A percentile compares a stretch with the other conserved stretches of the same genome.
Evolutionary conservation across 2,888 invertebrate species (phyloP).

Genomic region (Platycheirus rosarum): DNA sequence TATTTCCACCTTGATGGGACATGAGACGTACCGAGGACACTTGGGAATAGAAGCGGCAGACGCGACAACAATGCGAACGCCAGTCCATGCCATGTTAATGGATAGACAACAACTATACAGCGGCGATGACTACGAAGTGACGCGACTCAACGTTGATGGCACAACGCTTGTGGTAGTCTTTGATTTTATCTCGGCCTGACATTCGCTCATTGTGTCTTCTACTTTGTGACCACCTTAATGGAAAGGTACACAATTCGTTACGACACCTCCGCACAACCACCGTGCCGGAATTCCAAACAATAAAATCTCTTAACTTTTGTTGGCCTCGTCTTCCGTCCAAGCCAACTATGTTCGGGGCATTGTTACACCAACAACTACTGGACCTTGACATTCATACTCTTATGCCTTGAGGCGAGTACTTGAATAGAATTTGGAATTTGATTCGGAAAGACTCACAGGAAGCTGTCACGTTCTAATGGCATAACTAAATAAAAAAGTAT

Average conservation of each 20-base stretch:
- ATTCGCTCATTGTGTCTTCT: conserved; percentile 32
- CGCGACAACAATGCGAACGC: conserved; percentile 5
- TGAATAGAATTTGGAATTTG: not conserved
- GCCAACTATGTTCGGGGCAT: not conserved
- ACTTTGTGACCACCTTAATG: not conserved
- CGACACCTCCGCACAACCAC: conserved; percentile 45
- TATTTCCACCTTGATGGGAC: conserved; percentile 42
- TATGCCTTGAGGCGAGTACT: not conserved
- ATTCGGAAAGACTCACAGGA: conserved; percentile 1
- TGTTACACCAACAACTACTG: conserved; percentile 5
- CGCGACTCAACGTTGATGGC: not conserved
- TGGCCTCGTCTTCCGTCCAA: not conserved
- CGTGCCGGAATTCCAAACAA: conserved; percentile 17
- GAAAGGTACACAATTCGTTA: conserved; percentile 42
- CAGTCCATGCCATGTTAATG: conserved; percentile 33
- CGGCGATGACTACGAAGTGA: not conserved
- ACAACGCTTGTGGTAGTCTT: conserved; percentile 18
- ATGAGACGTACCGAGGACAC: conserved; percentile 49
- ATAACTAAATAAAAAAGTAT: not conserved
- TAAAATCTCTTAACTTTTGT: conserved; percentile 14
- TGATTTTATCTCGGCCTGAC: conserved; percentile 48
- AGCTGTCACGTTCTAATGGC: conserved; percentile 20
- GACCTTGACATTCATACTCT: conserved; percentile 25
- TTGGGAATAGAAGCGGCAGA: conserved; percentile 6
- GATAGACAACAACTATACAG: conserved; percentile 24